Percentiles rank a stretch among this genome's conserved stretches.
Conservation (phyloP, 2,888 invertebrate species). For the Brachyptera risi region DNA sequence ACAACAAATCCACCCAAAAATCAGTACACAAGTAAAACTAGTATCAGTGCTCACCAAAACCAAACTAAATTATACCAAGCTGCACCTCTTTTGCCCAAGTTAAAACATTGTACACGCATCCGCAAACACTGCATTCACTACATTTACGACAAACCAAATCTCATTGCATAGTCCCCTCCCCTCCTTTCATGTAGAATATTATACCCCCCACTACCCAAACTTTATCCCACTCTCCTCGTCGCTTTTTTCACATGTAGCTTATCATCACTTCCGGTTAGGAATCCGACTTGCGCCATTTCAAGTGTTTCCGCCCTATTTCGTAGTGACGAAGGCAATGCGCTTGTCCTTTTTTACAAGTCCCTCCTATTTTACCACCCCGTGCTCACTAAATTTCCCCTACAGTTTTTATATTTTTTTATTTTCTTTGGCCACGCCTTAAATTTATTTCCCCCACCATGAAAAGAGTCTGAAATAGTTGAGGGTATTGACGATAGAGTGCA, state of each 20-base stretch:
- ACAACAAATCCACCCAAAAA: too few relatives aligned
- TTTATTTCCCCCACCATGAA: neutral
- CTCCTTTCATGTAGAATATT: neutral
- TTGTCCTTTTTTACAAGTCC: conserved; percentile 13
- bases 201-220: conserved; percentile 1
- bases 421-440: neutral
- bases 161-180: conserved; percentile 7
- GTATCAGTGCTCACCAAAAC: neutral
- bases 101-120: neutral
- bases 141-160: neutral
- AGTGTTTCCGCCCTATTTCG: neutral
- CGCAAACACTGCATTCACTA: neutral
- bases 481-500: neutral
- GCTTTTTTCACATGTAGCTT: neutral
- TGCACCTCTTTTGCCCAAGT: neutral
- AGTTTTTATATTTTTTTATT: conserved; percentile 1
- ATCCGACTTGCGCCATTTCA: conserved; percentile 16
- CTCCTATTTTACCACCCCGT: neutral
- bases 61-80: neutral
- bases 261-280: conserved; percentile 27
- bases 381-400: neutral
- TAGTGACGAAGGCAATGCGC: neutral
- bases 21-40: too few relatives aligned
- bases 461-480: neutral
- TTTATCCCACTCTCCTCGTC: neutral